Conservation (phyloP, 2,888 invertebrate genomes). For the Kryphioiulus occultus region DNA sequence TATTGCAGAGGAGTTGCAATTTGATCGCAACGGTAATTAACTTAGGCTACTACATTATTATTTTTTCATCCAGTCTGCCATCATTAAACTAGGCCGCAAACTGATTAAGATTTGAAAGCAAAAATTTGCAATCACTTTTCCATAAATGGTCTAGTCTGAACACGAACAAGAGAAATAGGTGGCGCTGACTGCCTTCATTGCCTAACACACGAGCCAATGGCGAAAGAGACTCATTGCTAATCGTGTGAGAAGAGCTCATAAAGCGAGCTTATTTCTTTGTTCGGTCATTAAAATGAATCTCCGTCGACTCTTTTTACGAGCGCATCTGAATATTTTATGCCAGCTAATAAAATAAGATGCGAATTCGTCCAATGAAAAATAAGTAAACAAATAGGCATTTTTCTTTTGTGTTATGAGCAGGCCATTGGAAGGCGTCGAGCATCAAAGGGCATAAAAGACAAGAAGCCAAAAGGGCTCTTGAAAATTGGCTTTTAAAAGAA, state of each 20-base stretch:
- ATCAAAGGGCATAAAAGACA: background rate
- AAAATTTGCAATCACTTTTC: too few relatives aligned
- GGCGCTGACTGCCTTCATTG: background rate
- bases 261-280: background rate
- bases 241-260: background rate
- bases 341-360: background rate
- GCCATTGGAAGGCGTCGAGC: background rate
- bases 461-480: background rate
- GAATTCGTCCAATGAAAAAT: constrained; percentile 1
- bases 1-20: too few relatives aligned
- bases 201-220: background rate
- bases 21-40: too few relatives aligned
- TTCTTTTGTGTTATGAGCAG: background rate
- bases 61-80: too few relatives aligned
- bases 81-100: too few relatives aligned
- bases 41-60: too few relatives aligned
- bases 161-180: too few relatives aligned
- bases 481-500: background rate
- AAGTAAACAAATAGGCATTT: background rate
- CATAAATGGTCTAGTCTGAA: too few relatives aligned
- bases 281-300: background rate
- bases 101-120: too few relatives aligned
- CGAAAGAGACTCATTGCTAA: background rate
- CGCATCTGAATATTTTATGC: background rate
- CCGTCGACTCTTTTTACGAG: background rate